Conservation (phyloP, 1,140 invertebrate species). For the Melitaea cinxia region DNA sequence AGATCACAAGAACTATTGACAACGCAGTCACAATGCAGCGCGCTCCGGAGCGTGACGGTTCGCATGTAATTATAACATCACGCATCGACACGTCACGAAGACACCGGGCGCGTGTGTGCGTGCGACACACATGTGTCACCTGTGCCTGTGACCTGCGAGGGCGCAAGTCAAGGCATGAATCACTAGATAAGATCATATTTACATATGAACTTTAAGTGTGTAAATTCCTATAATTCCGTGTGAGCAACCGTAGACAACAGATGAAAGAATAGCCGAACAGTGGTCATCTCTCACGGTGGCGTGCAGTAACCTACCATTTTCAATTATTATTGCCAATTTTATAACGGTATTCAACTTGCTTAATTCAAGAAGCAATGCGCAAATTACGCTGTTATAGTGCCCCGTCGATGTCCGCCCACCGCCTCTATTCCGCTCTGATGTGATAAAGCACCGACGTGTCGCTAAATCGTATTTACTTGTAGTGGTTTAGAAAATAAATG, state of each 20-base stretch:
- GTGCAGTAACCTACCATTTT: neutral
- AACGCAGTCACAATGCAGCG: neutral
- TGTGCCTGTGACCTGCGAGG: neutral
- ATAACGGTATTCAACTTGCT: neutral
- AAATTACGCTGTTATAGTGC: neutral
- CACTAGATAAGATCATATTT: neutral
- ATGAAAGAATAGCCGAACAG: neutral
- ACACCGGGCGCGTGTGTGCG: neutral
- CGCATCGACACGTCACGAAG: neutral
- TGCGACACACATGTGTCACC: neutral
- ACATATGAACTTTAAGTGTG: no score
- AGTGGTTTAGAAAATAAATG: neutral
- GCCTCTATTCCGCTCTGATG: no score
- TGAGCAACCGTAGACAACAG: neutral
- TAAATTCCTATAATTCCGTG: no score
- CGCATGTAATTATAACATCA: conserved; percentile 10
- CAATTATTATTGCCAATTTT: conserved; percentile 6
- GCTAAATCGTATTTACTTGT: no score
- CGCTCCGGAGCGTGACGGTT: conserved; percentile 9
- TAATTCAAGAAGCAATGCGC: neutral
- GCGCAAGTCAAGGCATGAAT: neutral
- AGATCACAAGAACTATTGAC: conserved; percentile 5
- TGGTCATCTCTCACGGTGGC: neutral
- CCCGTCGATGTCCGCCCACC: no score
- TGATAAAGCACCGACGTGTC: no score